Conservation (phyloP, 2,888 invertebrate genomes). For the Enchytraeus crypticus region DNA sequence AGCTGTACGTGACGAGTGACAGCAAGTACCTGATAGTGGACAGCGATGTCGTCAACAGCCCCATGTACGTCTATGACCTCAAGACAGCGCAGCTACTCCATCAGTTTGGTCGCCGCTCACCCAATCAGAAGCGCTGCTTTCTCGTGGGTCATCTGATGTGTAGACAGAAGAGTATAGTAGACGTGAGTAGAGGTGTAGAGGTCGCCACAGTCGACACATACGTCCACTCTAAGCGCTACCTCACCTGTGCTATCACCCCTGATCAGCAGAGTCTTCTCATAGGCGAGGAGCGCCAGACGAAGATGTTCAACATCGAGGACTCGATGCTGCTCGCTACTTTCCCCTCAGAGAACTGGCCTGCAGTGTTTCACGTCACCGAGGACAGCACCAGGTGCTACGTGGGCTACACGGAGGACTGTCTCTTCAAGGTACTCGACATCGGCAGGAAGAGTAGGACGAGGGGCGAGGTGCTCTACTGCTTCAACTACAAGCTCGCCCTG, state of each 20-base stretch:
- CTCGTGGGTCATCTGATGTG: slow-evolving; percentile 20
- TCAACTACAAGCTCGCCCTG: slow-evolving; percentile 20
- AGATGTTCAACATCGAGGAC: slow-evolving; percentile 22
- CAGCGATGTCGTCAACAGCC: slow-evolving; percentile 23
- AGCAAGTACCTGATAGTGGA: slow-evolving; percentile 25
- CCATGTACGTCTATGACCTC: slow-evolving; percentile 22
- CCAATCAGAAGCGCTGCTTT: slow-evolving; percentile 20
- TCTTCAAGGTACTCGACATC: slow-evolving; percentile 25
- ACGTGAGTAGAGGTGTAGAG: slow-evolving; percentile 20
- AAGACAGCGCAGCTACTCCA: slow-evolving; percentile 24
- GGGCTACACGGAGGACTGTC: slow-evolving; percentile 31
- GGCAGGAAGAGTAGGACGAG: slow-evolving; percentile 16
- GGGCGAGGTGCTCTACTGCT: slow-evolving; percentile 13
- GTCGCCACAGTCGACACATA: slow-evolving; percentile 23
- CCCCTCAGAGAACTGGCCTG: slow-evolving; percentile 24
- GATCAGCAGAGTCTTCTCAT: slow-evolving; percentile 24
- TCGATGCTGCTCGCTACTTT: slow-evolving; percentile 15
- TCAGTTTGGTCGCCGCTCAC: slow-evolving; percentile 16
- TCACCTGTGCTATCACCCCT: slow-evolving; percentile 25
- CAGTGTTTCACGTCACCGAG: slow-evolving; percentile 24
- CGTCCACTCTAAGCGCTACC: slow-evolving; percentile 20
- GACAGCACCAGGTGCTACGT: slow-evolving; percentile 30
- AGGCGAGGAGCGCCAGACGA: slow-evolving; percentile 21
- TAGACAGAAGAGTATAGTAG: slow-evolving; percentile 27
- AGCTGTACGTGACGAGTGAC: slow-evolving; percentile 21